Percentiles rank a stretch among this genome's conserved stretches.
These are phyloP conservation scores for Loris lydekkerianus DNA, from an alignment of 2,797 vertebrate species.

Conservation along the genomic window DNA sequence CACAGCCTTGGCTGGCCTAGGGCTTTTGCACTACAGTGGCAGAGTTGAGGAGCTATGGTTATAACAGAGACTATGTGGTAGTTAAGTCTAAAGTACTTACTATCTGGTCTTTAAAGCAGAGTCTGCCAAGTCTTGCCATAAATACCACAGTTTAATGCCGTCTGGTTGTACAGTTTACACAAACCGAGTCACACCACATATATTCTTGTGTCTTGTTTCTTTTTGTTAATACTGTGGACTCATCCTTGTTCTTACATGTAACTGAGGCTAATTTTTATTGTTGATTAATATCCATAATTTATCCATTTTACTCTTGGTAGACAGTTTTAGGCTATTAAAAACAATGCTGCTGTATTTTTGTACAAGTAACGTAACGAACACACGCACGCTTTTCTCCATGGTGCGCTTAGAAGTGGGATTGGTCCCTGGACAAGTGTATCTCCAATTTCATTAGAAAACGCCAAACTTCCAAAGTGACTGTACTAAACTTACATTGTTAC, in stretches of 20 bases:
- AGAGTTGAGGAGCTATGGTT: not conserved
- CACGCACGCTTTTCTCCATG: not conserved
- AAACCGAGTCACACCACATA: not conserved
- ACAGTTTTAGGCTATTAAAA: not conserved
- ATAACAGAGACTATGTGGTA: not conserved
- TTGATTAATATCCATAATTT: not conserved
- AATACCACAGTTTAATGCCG: not conserved
- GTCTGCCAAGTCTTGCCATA: not conserved
- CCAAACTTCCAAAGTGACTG: not conserved
- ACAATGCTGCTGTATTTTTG: not conserved
- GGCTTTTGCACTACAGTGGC: not conserved
- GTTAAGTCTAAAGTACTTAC: not conserved
- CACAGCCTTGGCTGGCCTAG: not conserved
- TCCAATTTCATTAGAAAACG: constrained; percentile 31
- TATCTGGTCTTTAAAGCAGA: not conserved
- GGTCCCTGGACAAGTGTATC: not conserved
- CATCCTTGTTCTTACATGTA: not conserved
- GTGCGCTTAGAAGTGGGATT: not conserved
- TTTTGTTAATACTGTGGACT: not conserved
- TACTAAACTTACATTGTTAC: not conserved
- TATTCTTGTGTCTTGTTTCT: not conserved
- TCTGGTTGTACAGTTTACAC: not conserved
- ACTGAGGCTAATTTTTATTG: constrained; percentile 6
- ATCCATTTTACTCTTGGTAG: not conserved
- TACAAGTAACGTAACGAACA: not conserved